These are phyloP conservation scores for Saguinus midas DNA, from an alignment of 2,113 vertebrate species.

Conservation along the genomic window DNA sequence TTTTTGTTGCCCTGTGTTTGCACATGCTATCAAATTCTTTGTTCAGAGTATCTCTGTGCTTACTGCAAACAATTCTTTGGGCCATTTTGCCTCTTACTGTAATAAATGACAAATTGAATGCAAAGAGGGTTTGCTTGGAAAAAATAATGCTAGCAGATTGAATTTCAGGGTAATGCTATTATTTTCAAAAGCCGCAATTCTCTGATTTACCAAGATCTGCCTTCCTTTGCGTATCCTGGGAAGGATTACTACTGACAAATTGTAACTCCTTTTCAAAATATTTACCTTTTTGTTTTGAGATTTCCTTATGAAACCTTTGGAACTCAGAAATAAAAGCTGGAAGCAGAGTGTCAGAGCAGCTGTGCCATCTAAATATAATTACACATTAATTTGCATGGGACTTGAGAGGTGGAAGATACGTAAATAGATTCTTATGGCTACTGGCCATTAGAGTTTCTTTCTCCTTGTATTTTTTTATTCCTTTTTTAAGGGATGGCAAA, in stretches of 20 bases:
- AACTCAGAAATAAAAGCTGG: conserved; percentile 52
- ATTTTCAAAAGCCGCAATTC: conserved; percentile 58
- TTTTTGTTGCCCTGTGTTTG: not conserved
- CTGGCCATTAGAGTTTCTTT: conserved; percentile 31
- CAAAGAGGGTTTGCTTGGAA: conserved; percentile 2
- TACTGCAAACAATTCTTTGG: conserved; percentile 56
- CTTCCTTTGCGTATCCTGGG: not conserved
- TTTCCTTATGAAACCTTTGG: conserved; percentile 57
- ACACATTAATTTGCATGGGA: conserved; percentile 68
- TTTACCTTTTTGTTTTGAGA: conserved; percentile 65
- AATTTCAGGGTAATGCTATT: conserved; percentile 65
- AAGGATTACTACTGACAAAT: conserved; percentile 68
- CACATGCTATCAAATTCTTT: not conserved
- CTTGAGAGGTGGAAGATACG: conserved; percentile 40
- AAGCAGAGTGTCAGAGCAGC: not conserved
- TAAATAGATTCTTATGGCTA: conserved; percentile 44
- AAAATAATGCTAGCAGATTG: conserved; percentile 55
- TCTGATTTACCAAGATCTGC: conserved; percentile 57
- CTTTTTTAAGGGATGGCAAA: not conserved
- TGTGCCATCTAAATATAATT: conserved; percentile 54
- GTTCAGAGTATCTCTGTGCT: conserved; percentile 42
- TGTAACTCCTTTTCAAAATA: conserved; percentile 62
- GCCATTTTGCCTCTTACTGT: conserved; percentile 58
- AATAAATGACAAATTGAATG: conserved; percentile 64
- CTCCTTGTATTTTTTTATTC: not conserved